Evolutionary conservation across 1,140 invertebrate species (phyloP), one percentile per base, ranked within the genome.

Genomic region (Apolygus lucorum): DNA sequence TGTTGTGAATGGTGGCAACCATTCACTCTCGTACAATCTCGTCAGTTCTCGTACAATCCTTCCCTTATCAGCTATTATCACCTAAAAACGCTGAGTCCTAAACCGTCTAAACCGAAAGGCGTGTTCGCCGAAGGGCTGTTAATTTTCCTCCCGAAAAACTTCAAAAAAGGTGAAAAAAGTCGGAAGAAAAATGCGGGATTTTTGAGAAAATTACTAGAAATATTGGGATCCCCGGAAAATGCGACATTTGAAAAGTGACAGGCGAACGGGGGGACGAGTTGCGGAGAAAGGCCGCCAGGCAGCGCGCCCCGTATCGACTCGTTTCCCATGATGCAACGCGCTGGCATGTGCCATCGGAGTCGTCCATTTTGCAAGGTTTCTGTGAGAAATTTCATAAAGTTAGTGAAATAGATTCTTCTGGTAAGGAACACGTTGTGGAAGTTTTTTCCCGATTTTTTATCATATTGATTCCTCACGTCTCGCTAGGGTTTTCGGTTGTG

Each of bases 281-380:
- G 8, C 11, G 8, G 22, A 8, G 54, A 22, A 4, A 42, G 22
- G 62, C 54, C 64, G 52, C 52, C 63, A 72, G 68, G 68, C 65
- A 59, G 68, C 71, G 71, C 64, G 63, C 28, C 25, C 27, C 27
- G 68, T 72, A 72, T 72, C 71, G 71, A 72, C 71, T 72, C 42
- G 52, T 67, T 42, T 74, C 79, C 80, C 80, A 82, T 78, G 82
- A 83, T 83, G 80, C 82, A 78, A 83, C 78, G 79, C 81, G 81
- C 80, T 84, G 83, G 84, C 84, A 85, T 86, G 84, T 85, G 83
- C 83, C 82, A 82, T 81, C 81, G 80, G 79, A 79, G 82, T 84
- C 84, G 82, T 84, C 85, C 84, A 86, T 86, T 85, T 86, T 85
- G 84, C 83, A 77, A 84, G 72, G 83, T 84, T 82, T 83, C 80